Percentiles rank a stretch among this genome's conserved stretches.
phyloP scores from a whole-genome alignment of 2,797 vertebrate genomes.

The Apogon talboti region DNA sequence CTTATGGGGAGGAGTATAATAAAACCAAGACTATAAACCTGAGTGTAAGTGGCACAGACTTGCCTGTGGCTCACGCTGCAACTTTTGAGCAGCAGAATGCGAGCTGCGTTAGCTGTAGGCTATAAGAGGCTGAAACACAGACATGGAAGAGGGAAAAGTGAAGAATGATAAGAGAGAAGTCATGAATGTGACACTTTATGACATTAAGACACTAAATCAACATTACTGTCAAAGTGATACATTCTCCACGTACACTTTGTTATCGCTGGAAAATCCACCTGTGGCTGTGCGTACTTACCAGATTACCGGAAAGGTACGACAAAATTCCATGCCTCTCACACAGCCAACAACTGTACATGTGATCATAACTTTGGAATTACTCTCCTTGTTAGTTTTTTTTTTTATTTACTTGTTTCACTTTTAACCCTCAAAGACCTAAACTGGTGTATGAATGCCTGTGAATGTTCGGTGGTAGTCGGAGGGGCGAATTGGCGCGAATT shows the following conservation, averaged over 20 bases:
- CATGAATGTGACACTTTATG: conserved; percentile 42
- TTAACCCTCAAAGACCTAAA: no score
- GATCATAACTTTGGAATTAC: no score
- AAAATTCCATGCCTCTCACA: no score
- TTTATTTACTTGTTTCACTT: no score
- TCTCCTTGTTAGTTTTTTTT: no score
- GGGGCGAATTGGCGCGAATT: no score
- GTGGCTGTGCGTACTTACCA: neutral
- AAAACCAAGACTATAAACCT: conserved; percentile 76
- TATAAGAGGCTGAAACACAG: conserved; percentile 1
- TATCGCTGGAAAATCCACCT: conserved; percentile 20
- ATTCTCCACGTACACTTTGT: conserved; percentile 29
- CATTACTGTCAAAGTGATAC: conserved; percentile 35
- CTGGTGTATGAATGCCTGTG: no score
- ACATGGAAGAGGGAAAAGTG: neutral
- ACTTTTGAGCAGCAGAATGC: conserved; percentile 56
- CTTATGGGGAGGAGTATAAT: conserved; percentile 75
- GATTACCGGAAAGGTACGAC: neutral
- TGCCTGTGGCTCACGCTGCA: conserved; percentile 58
- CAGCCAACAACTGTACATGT: no score
- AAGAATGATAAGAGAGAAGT: conserved; percentile 10
- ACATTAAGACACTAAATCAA: conserved; percentile 57
- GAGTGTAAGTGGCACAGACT: conserved; percentile 74
- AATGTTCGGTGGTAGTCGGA: no score
- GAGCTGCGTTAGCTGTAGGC: conserved; percentile 20